Evolutionary conservation across 2,888 invertebrate species (phyloP).

Genomic region (Tachystola acroxantha): DNA sequence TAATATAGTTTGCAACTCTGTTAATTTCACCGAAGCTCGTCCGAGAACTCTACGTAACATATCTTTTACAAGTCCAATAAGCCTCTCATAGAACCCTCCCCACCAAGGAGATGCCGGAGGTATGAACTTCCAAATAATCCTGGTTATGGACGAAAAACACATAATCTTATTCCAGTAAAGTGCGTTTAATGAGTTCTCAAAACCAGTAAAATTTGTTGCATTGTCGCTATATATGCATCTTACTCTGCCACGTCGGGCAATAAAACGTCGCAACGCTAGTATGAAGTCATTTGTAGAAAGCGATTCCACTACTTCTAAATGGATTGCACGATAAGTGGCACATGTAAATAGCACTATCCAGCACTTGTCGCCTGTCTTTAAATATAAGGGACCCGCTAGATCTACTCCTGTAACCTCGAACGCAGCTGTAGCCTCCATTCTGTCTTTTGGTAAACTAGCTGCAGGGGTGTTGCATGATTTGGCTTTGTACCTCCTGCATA

Average conservation of each 20-base stretch:
- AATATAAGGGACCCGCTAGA: conserved; percentile 8
- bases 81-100: too few relatives aligned
- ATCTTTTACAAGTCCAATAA: not conserved
- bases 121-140: not conserved
- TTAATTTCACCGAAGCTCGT: not conserved
- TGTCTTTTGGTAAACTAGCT: conserved; percentile 2
- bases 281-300: conserved; percentile 5
- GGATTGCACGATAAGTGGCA: conserved; percentile 9
- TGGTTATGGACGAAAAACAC: not conserved
- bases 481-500: conserved; percentile 5
- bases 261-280: conserved; percentile 3
- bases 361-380: conserved; percentile 2
- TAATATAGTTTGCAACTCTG: not conserved
- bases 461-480: not conserved
- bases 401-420: conserved; percentile 7
- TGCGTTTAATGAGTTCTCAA: not conserved
- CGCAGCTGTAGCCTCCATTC: conserved; percentile 1
- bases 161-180: too few relatives aligned
- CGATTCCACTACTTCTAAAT: conserved; percentile 6
- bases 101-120: not conserved
- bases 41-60: not conserved
- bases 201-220: conserved; percentile 8
- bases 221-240: conserved; percentile 8
- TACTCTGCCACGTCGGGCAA: not conserved
- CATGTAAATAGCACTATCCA: conserved; percentile 12